Conservation (phyloP, 2,888 invertebrate species). For the Drosophila trichaetosa region DNA sequence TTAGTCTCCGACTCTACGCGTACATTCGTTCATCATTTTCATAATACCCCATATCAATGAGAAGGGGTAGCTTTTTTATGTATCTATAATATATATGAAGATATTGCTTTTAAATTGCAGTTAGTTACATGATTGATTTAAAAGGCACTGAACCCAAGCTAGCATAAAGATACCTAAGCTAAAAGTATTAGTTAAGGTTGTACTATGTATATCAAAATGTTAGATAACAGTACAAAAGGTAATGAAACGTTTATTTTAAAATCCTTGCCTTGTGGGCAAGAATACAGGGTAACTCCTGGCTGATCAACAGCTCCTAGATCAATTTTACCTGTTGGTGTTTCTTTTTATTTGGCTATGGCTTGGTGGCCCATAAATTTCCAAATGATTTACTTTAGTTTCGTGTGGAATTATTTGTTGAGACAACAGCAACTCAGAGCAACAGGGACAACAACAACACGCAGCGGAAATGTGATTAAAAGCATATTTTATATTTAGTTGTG, state of each 20-base stretch:
- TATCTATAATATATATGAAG: background rate
- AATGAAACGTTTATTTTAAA: background rate
- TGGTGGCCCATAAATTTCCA: conserved; percentile 79
- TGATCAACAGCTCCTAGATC: background rate
- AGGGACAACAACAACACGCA: conserved; percentile 31
- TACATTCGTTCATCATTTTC: conserved; percentile 53
- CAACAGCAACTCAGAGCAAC: conserved; percentile 31
- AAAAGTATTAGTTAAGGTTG: background rate
- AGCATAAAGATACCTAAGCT: background rate
- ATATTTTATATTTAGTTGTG: conserved; percentile 75
- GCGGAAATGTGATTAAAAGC: conserved; percentile 81
- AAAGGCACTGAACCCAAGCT: background rate
- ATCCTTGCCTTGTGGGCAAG: background rate
- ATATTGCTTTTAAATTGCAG: background rate
- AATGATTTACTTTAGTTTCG: conserved; percentile 83
- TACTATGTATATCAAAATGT: background rate
- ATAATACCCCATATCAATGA: conserved; percentile 17
- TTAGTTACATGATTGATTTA: background rate
- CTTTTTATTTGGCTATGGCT: conserved; percentile 42
- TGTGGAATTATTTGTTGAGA: conserved; percentile 79
- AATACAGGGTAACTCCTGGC: conserved; percentile 14
- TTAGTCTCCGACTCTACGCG: conserved; percentile 22
- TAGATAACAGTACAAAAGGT: background rate
- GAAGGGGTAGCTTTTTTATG: background rate
- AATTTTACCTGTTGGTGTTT: conserved; percentile 12